phyloP scores from a whole-genome alignment of 2,113 vertebrate species.

The Prionailurus viverrinus region DNA sequence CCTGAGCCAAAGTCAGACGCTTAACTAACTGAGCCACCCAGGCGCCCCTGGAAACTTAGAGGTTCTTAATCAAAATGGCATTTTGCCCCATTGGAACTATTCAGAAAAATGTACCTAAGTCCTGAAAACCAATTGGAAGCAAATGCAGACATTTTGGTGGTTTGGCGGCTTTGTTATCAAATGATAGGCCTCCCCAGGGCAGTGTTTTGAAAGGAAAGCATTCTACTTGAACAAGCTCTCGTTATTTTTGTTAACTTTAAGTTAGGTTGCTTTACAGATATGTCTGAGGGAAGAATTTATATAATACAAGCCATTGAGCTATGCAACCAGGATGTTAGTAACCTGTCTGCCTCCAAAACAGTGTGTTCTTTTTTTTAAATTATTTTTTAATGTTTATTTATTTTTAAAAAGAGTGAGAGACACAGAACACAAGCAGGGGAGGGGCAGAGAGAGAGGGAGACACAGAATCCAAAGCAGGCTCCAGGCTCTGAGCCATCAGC shows the following conservation, averaged over 20 bases:
- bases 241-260: background rate
- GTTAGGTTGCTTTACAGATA: background rate
- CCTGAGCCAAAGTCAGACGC: too few species aligned
- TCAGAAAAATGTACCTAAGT: background rate
- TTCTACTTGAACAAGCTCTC: background rate
- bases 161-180: background rate
- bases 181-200: background rate
- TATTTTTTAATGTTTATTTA: too few species aligned
- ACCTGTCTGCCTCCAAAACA: background rate
- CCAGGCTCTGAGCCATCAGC: too few species aligned
- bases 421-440: too few species aligned
- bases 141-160: background rate
- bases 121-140: background rate
- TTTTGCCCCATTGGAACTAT: background rate
- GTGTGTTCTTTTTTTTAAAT: background rate
- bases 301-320: background rate
- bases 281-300: background rate
- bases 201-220: background rate
- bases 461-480: too few species aligned
- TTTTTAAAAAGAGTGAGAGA: too few species aligned
- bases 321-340: too few species aligned
- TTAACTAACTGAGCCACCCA: too few species aligned
- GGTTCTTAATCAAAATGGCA: background rate
- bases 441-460: too few species aligned
- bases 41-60: background rate